Conservation (phyloP, 2,888 invertebrate genomes). For the Orthosia gracilis region DNA sequence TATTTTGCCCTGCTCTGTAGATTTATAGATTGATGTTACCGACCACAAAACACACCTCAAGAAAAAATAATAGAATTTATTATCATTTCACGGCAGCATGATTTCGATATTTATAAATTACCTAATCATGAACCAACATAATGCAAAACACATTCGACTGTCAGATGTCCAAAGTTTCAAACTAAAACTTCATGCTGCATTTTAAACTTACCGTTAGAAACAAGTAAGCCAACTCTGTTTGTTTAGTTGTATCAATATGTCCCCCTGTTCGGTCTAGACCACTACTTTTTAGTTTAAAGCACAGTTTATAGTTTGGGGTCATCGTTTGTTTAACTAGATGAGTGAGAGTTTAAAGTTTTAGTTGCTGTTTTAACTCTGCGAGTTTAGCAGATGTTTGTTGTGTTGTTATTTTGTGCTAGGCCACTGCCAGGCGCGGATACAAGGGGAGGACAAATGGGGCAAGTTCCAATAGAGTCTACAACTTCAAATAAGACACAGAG, state of each 20-base stretch:
- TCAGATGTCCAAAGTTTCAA: constrained; percentile 6
- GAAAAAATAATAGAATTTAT: too few relatives aligned
- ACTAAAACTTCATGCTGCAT: constrained; percentile 5
- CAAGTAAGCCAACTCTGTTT: constrained; percentile 17
- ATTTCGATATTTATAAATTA: too few relatives aligned
- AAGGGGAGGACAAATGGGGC: too few relatives aligned
- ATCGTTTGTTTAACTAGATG: constrained; percentile 33
- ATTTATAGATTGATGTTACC: too few relatives aligned
- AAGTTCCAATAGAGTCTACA: too few relatives aligned
- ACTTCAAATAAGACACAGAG: too few relatives aligned
- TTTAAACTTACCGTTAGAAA: constrained; percentile 17
- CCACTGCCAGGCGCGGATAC: too few relatives aligned
- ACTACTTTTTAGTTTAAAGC: constrained; percentile 34
- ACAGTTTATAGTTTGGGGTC: constrained; percentile 31
- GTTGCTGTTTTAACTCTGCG: not conserved
- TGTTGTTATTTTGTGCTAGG: not conserved
- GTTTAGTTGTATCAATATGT: constrained; percentile 27
- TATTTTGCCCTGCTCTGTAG: too few relatives aligned
- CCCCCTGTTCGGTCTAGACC: constrained; percentile 35
- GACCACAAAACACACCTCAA: too few relatives aligned
- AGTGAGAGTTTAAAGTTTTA: constrained; percentile 11
- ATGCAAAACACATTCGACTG: constrained; percentile 12
- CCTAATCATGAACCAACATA: not conserved
- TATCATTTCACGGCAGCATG: too few relatives aligned
- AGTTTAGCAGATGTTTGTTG: not conserved